A percentile compares a stretch with the other conserved stretches of the same genome.
phyloP scores from a whole-genome alignment of 1,140 invertebrate genomes.

The Pseudoatta argentina region DNA sequence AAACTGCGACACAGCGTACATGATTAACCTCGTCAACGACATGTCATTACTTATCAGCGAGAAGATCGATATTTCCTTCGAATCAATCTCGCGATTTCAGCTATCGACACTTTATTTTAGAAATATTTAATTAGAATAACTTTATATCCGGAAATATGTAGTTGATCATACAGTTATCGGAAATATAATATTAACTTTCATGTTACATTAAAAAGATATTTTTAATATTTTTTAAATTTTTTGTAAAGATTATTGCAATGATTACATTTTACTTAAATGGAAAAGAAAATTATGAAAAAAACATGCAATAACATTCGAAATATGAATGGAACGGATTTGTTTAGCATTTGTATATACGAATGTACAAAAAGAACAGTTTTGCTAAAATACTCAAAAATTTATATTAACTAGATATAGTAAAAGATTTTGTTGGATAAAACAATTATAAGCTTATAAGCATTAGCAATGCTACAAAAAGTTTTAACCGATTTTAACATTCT shows the following conservation, averaged over 20 bases:
- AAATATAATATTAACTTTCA: slow-evolving; percentile 11
- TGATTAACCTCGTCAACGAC: slow-evolving; percentile 14
- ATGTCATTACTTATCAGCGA: neutral
- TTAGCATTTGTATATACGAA: neutral
- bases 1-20: slow-evolving; percentile 30
- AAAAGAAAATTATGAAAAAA: slow-evolving; percentile 12
- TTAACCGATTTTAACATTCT: too few relatives aligned
- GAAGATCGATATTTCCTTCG: neutral
- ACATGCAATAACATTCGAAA: neutral
- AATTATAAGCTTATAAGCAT: too few relatives aligned
- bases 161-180: neutral
- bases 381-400: too few relatives aligned
- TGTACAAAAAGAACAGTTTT: too few relatives aligned
- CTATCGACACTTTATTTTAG: neutral
- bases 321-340: neutral
- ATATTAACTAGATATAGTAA: too few relatives aligned
- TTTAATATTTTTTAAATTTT: neutral
- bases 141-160: too few relatives aligned
- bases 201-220: neutral
- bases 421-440: too few relatives aligned
- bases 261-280: neutral
- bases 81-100: neutral
- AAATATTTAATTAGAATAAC: neutral
- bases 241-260: neutral
- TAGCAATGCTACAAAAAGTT: too few relatives aligned